Percentiles rank a stretch among this genome's conserved stretches.
Evolutionary conservation across 2,888 invertebrate genomes (phyloP).

Genomic region (Yponomeuta plumbellus): DNA sequence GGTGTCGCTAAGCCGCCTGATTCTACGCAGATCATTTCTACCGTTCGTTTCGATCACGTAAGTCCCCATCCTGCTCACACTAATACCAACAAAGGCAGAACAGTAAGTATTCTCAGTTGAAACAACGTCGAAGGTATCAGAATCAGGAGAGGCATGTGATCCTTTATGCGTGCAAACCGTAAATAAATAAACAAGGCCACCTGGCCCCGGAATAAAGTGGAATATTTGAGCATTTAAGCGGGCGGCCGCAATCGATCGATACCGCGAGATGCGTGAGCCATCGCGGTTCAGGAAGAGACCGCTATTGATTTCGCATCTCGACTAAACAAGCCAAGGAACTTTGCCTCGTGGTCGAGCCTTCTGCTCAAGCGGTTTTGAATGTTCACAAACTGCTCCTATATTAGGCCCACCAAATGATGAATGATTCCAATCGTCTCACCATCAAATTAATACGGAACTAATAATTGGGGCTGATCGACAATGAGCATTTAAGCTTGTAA

Average conservation of each 20-base stretch:
- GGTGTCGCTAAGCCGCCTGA: background rate
- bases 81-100: background rate
- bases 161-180: background rate
- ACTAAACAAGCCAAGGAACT: background rate
- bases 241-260: constrained; percentile 43
- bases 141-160: background rate
- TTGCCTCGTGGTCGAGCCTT: background rate
- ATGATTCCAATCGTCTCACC: too few relatives aligned
- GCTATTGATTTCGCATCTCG: constrained; percentile 44
- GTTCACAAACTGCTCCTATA: background rate
- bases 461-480: too few relatives aligned
- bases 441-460: too few relatives aligned
- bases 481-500: too few relatives aligned
- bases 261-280: constrained; percentile 27
- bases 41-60: background rate
- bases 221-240: constrained; percentile 31
- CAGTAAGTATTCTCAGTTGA: background rate
- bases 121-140: background rate
- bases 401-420: too few relatives aligned
- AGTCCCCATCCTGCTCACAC: background rate
- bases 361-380: background rate
- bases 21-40: background rate
- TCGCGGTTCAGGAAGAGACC: constrained; percentile 21
- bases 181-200: constrained; percentile 12
- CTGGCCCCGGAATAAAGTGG: constrained; percentile 26